Evolutionary conservation across 2,113 vertebrate genomes (phyloP).

Genomic region (Riparia riparia): DNA sequence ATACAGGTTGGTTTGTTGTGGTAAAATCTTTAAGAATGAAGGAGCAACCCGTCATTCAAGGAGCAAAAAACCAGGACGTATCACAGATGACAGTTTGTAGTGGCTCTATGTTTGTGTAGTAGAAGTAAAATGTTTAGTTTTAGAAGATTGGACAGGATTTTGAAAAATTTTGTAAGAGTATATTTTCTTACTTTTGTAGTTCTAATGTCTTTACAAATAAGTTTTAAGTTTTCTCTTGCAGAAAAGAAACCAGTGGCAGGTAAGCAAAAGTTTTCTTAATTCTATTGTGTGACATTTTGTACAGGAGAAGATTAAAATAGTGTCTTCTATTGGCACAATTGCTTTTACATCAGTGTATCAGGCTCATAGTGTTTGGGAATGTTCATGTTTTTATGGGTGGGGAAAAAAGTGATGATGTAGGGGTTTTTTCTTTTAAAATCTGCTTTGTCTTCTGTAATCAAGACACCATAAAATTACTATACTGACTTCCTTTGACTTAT

Average conservation of each 20-base stretch:
- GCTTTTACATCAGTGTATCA: not conserved
- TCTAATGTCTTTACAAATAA: constrained; percentile 18
- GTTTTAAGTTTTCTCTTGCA: constrained; percentile 28
- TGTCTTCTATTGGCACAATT: not conserved
- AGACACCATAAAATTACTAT: constrained; percentile 75
- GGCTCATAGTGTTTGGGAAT: not conserved
- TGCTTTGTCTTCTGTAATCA: constrained; percentile 60
- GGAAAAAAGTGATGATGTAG: not conserved
- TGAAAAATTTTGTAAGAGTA: not conserved
- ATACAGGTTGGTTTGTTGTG: not conserved
- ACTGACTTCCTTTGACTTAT: constrained; percentile 86
- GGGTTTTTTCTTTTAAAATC: constrained; percentile 2
- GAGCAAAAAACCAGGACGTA: not conserved
- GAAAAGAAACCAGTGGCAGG: constrained; percentile 47
- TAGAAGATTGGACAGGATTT: not conserved
- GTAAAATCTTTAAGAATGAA: not conserved
- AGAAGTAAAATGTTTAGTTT: not conserved
- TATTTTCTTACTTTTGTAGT: not conserved
- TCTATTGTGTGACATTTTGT: not conserved
- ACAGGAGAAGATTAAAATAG: not conserved
- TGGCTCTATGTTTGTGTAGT: not conserved
- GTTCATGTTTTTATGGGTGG: not conserved
- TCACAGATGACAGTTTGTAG: not conserved
- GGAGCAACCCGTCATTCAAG: not conserved
- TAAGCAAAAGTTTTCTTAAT: constrained; percentile 43